These are phyloP conservation scores for Teleiodes luculella DNA, from an alignment of 2,888 invertebrate species.

Conservation along the genomic window DNA sequence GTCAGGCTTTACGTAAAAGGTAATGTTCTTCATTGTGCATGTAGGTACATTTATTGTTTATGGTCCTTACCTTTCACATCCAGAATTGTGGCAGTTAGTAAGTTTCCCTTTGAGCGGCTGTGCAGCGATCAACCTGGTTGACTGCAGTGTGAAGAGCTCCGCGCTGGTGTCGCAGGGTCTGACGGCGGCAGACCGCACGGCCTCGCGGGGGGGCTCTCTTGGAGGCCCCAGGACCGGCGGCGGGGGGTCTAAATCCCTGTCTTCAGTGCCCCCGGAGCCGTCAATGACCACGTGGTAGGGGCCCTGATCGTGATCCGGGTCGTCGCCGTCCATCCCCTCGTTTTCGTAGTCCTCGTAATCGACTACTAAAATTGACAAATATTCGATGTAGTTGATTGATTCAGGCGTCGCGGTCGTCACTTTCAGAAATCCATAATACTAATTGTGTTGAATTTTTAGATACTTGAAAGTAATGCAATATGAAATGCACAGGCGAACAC, in stretches of 20 bases:
- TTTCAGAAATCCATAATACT: too few species aligned
- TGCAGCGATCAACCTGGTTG: slow-evolving; percentile 87
- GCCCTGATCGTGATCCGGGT: slow-evolving; percentile 59
- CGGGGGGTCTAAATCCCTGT: slow-evolving; percentile 50
- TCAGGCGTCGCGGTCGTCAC: too few species aligned
- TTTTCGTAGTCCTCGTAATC: slow-evolving; percentile 72
- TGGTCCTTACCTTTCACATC: slow-evolving; percentile 85
- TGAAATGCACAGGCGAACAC: too few species aligned
- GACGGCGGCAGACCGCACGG: slow-evolving; percentile 78
- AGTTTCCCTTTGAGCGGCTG: slow-evolving; percentile 93
- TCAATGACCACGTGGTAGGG: slow-evolving; percentile 71
- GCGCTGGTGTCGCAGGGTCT: slow-evolving; percentile 92
- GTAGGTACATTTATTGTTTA: background rate
- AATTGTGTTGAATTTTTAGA: too few species aligned
- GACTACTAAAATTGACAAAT: slow-evolving; percentile 21
- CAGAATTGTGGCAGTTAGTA: slow-evolving; percentile 91
- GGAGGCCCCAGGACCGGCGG: slow-evolving; percentile 43
- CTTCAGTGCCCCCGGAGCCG: slow-evolving; percentile 47
- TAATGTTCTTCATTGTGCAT: too few species aligned
- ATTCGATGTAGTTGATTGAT: too few species aligned
- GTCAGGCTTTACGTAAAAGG: too few species aligned
- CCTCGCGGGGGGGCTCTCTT: slow-evolving; percentile 72
- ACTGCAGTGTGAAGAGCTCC: slow-evolving; percentile 91
- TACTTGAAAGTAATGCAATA: too few species aligned
- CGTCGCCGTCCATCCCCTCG: slow-evolving; percentile 58